phyloP scores from a whole-genome alignment of 2,113 vertebrate species.

The human (Homo sapiens) region GRCh38 chr3:69804001-69804500 shows the following conservation, averaged over 20 bases:
- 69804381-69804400: neutral
- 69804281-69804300: neutral
- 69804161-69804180: slow-evolving; percentile 21
- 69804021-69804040: slow-evolving; percentile 29
- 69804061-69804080: neutral
- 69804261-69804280: too few species aligned
- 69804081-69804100: neutral
- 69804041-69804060: neutral
- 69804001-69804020: neutral
- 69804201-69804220: neutral
- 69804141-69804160: neutral
- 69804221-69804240: neutral
- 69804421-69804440: neutral
- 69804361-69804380: neutral
- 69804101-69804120: neutral
- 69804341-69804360: neutral
- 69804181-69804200: neutral
- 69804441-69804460: neutral
- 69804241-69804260: neutral
- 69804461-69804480: neutral
- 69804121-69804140: neutral
- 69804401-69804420: neutral
- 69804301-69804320: neutral
- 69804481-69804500: neutral
- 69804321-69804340: too few species aligned